Base-by-base conservation (phyloP, 2,113 vertebrate species). In the Takifugu flavidus region DNA sequence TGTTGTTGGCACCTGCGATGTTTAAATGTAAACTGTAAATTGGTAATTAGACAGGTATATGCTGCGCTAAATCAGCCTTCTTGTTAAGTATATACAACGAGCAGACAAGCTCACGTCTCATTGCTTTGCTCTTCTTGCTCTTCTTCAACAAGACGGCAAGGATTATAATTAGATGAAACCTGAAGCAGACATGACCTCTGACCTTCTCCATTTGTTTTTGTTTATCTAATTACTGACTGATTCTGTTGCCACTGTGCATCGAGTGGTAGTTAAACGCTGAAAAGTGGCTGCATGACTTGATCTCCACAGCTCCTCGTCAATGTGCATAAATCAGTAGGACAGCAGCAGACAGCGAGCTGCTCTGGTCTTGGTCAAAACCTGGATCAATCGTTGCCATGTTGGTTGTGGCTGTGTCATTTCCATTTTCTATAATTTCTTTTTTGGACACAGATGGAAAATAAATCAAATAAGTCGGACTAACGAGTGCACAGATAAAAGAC, bases 181-280 rank as follows among this genome's bases (percentile, higher is more conserved):
- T 14, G 39, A 50, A 12, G 28, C 45, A 52, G 51, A 61, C 52
- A 31, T 51, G 3, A 54, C 58, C 4, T 55, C 47, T 58, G 72
- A 78, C 47, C 28, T 47, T 25, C 34, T 61, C 25, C 45, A 53
- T 74, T 43, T 70, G 20, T 62, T 59, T 60, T 28, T 53, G 52
- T 76, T 65, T 58, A 57, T 72, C 49, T 66, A 59, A 54, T 47
- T 55, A 49, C 25, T 66, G 70, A 64, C 2, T 57, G 27, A 11
- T 53, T 45, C 39, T 53, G 29, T 25, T 60, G 20, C 45, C 63
- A 15, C 45, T 20, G 31, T 47, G 59, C 43, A 45, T 20, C 26
- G 4, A 65, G 31, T 34, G 44, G n/a, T 25, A 72, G 69, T 62
- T 59, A 56, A 75, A 8, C 26, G 59, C 64, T 39, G 47, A 26